Conservation (phyloP, 64 coral and sea anemone species). For the Trachythela sp. region DNA sequence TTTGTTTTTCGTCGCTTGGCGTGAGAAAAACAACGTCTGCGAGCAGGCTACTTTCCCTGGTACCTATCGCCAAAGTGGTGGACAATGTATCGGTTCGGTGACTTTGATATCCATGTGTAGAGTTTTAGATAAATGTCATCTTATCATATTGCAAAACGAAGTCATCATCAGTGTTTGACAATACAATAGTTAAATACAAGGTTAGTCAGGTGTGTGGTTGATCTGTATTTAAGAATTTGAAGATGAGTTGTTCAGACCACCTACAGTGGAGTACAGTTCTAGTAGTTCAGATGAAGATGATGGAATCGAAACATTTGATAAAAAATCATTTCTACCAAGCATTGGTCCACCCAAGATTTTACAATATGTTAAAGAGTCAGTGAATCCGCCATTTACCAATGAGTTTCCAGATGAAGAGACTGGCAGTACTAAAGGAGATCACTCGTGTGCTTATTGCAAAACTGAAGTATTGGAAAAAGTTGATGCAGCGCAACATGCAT, state of each 20-base stretch:
- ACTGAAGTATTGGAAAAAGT: slow-evolving; percentile 57
- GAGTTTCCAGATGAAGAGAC: slow-evolving; percentile 32
- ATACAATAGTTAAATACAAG: not conserved
- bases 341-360: slow-evolving; percentile 91
- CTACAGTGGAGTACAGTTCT: slow-evolving; percentile 76
- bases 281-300: slow-evolving; percentile 78
- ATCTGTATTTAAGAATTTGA: slow-evolving; percentile 36
- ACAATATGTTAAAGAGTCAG: slow-evolving; percentile 93
- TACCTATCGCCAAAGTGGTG: too few species aligned
- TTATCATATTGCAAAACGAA: too few species aligned
- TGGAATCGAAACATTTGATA: slow-evolving; percentile 38
- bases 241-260: slow-evolving; percentile 64
- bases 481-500: not conserved
- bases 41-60: too few species aligned
- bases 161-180: too few species aligned
- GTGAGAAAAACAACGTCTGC: too few species aligned
- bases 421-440: slow-evolving; percentile 53
- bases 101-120: too few species aligned
- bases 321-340: slow-evolving; percentile 65
- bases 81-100: too few species aligned
- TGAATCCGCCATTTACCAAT: slow-evolving; percentile 68
- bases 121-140: too few species aligned
- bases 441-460: slow-evolving; percentile 76
- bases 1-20: too few species aligned
- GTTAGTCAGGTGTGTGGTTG: not conserved